Base-by-base conservation (phyloP, 2,797 vertebrate species). In the Girardinus metallicus region DNA sequence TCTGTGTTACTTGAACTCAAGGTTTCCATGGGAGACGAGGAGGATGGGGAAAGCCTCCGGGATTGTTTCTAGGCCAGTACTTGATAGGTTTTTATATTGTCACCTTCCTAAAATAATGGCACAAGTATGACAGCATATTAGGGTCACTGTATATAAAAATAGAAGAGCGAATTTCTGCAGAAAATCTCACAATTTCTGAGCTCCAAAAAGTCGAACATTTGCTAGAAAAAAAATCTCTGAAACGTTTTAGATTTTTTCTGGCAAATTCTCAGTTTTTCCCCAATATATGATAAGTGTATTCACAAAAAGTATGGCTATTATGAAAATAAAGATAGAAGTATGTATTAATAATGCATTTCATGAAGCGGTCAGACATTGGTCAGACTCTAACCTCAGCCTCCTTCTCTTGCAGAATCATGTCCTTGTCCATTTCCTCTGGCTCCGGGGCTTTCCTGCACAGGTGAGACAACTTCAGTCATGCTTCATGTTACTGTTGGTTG, bases 381-480 rank as follows among this genome's bases (percentile, higher is more conserved):
- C 49, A 51, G 49, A 8, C 21, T 76, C 92, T 93, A 92, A 99
- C 99, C 96, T 99, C 99, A 80, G 98, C 98, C 95, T 99, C 98
- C 95, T 99, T 99, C 94, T 99, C 99, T 92, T 96, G 96, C 55
- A 99, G 95, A 92, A 99, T 99, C 83, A 99, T 97, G 83, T 99
- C 99, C 95, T 99, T 99, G 92, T 99, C 98, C 93, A 96, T 96
- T 92, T 98, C 98, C 95, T 99, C 98, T 0, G 97, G 97, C 91
- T 99, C 99, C 39, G 97, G 96, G 1, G 87, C 95, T 88, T 98
- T 98, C 88, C 98, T 98, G 93, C 83, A 82, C 86, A n/a, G 82
- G 51, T 74, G 18, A 80, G 31, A 92, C 66, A 89, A n/a, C 15
- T 66, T 21, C 0, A 62, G 62, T 92, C 86, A 91, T 2, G 60